Evolutionary conservation across 2,888 invertebrate genomes (phyloP), one percentile per base, ranked within the genome.

Genomic region (Drosophila pseudotakahashii): DNA sequence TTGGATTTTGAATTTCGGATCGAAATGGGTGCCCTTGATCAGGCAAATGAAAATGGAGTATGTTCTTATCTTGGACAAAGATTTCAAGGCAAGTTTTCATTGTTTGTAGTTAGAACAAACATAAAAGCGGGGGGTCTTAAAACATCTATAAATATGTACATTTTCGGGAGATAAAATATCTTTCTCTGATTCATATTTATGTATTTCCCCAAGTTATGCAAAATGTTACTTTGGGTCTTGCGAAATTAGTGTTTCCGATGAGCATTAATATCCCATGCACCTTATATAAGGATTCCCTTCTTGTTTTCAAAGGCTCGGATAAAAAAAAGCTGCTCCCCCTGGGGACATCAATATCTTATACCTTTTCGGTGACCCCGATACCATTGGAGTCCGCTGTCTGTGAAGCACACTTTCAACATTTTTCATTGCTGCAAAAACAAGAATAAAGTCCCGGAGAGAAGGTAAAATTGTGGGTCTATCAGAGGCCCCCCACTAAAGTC

Each of bases 391-490:
- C 50, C 51, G 53, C 53, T 63, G 77, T 57, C 70, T 72, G 66
- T 69, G 55, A 11, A 53, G 58, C 60, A 58, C 57, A 71, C 54
- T 76, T 77, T 73, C 73, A 70, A 73, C 64, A 73, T 82, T 82
- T 79, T 78, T 78, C 67, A 76, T 73, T 67, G 77, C 67, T 70
- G 37, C 41, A 26, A 62, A 39, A 54, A 69, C 52, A 67, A 58
- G 30, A 30, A 45, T 30, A 23, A 44, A 45, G 53, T 48, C 55
- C 32, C 44, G 52, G 50, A 57, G 32, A 37, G 52, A 71, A 71
- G 71, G 60, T 57, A 58, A 37, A 69, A 59, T 64, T 39, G 66
- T 39, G 64, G 64, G 64, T 45, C 45, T 52, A 52, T 58, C 34
- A 32, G 30, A 14, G 10, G 5, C 10, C 53, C 37, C 37, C 16